Base-by-base conservation (phyloP, 2,888 invertebrate genomes). In the Platerodrilus igneus region DNA sequence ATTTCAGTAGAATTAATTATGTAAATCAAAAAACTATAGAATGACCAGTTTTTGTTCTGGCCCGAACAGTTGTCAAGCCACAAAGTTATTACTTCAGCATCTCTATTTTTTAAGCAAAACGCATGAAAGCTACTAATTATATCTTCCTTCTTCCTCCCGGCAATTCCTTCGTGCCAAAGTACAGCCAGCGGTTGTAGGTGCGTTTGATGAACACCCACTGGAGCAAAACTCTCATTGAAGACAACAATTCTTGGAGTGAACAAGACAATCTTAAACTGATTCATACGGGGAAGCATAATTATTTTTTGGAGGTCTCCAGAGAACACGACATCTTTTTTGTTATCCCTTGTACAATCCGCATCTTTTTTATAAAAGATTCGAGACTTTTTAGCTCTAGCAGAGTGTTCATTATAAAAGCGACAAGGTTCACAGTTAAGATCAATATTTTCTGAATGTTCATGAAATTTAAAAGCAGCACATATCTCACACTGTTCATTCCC, bases 21-120 rank as follows among this genome's bases (percentile, higher is more conserved):
- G 14, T 38, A 26, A n/a, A 37, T 17, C 4, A 50, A 40, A 34
- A 49, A 50, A 5, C 37, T 29, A 26, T 41, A 47, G 4, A 45
- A 31, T 13, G 17, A n/a, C 45, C 45, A 45, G 30, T 47, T 47
- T 22, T 47, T 47, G 23, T 47, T 47, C 33, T 47, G 47, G 7
- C 29, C 29, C n/a, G 36, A 25, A 22, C 47, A 47, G 23, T 47
- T 43, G 29, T 43, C 50, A 13, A 48, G 14, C 50, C 49, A 50
- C 3, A 51, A 16, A 3, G 35, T 43, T 14, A 46, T 41, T 17
- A 19, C 27, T 32, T 37, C 28, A 16, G 8, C 16, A 22, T 51
- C 50, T 18, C 42, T 19, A 19, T 31, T 25, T 15, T 33, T 8
- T 26, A 25, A 19, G n/a, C 45, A 30, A 38, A 45, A 49, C 7